Conservation (phyloP, 2,888 invertebrate genomes). For the Spodoptera exigua region DNA sequence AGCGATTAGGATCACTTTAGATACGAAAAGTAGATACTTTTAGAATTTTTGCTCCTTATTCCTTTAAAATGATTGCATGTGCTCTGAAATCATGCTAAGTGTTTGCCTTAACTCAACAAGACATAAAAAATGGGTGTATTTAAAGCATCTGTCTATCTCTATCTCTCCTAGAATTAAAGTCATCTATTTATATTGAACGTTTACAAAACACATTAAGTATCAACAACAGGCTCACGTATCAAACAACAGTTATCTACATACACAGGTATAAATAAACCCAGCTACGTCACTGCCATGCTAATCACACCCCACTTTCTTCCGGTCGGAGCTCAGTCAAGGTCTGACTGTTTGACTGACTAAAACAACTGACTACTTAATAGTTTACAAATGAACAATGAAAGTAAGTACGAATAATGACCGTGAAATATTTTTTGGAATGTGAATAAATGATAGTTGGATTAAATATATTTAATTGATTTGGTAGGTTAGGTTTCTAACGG, state of each 20-base stretch:
- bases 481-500: too few relatives aligned
- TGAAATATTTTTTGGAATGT: conserved; percentile 31
- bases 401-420: conserved; percentile 35
- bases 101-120: too few relatives aligned
- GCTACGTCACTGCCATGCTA: conserved; percentile 65
- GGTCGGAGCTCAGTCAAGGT: conserved; percentile 65
- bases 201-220: conserved; percentile 10
- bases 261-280: conserved; percentile 50
- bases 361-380: conserved; percentile 15
- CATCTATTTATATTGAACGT: background rate
- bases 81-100: too few relatives aligned
- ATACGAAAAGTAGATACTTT: too few relatives aligned
- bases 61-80: too few relatives aligned
- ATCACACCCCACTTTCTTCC: conserved; percentile 71
- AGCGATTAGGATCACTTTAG: too few relatives aligned
- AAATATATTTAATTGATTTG: too few relatives aligned
- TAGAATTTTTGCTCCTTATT: too few relatives aligned
- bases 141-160: too few relatives aligned
- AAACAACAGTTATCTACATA: conserved; percentile 42
- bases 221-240: conserved; percentile 39
- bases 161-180: too few relatives aligned
- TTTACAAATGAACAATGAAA: conserved; percentile 51
- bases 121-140: too few relatives aligned
- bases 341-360: conserved; percentile 37
- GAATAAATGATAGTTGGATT: background rate